A percentile compares a stretch with the other conserved stretches of the same genome.
Evolutionary conservation across 2,113 vertebrate genomes (phyloP).

Genomic region (Cricetomys ansorgei): DNA sequence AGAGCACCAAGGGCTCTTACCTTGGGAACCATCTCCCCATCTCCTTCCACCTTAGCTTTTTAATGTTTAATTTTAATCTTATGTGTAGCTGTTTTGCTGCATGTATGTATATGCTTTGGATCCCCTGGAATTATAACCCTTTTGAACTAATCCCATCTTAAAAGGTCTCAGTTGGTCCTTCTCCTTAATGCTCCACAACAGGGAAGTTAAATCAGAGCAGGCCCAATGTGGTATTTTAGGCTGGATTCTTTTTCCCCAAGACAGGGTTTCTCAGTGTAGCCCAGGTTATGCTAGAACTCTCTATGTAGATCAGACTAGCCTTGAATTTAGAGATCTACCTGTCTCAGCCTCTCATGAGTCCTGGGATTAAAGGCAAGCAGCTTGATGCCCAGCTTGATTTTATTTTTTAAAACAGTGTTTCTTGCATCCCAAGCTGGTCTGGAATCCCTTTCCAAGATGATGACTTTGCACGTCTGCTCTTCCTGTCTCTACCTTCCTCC

Average conservation of each 20-base stretch:
- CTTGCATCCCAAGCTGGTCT: background rate
- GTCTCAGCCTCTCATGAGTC: too few species aligned
- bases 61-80: background rate
- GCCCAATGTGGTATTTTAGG: background rate
- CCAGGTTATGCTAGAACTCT: background rate
- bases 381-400: background rate
- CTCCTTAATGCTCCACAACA: background rate
- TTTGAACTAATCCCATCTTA: background rate
- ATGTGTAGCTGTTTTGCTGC: too few species aligned
- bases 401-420: background rate
- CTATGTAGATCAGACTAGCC: too few species aligned
- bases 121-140: background rate
- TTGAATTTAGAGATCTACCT: too few species aligned
- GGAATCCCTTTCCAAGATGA: background rate
- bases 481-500: background rate
- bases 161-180: background rate
- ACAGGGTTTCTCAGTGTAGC: background rate
- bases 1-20: background rate
- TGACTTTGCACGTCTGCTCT: background rate
- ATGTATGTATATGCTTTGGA: too few species aligned
- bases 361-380: background rate
- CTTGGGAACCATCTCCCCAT: background rate
- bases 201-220: background rate
- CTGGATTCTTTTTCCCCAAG: background rate
- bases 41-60: background rate